These are phyloP conservation scores for Trididemnum miniatum DNA, from an alignment of 23 tunicate genomes.

Conservation along the genomic window DNA sequence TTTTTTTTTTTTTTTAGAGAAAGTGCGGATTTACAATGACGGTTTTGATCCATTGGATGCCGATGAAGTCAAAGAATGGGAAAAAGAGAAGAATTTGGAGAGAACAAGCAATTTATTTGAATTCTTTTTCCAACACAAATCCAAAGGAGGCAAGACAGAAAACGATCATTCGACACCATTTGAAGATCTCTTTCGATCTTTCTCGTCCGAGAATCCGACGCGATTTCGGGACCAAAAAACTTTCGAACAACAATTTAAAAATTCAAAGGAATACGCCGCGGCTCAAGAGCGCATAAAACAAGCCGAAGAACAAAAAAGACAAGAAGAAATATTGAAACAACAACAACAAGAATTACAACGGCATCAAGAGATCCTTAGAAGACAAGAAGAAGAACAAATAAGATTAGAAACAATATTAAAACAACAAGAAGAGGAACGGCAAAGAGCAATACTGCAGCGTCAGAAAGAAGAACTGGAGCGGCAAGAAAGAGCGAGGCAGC, in stretches of 20 bases:
- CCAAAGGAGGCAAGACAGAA: conserved; percentile 22
- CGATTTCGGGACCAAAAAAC: conserved; percentile 22
- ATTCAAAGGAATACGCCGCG: conserved; percentile 6
- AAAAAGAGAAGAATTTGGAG: conserved; percentile 42
- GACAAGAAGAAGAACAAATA: neutral
- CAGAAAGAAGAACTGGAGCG: conserved; percentile 25
- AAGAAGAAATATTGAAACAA: neutral
- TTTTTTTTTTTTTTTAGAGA: conserved; percentile 46
- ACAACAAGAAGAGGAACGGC: conserved; percentile 14
- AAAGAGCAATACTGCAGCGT: neutral
- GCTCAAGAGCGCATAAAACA: neutral
- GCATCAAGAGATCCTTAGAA: neutral
- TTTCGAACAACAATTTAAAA: conserved; percentile 32
- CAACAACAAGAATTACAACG: neutral
- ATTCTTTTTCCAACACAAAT: conserved; percentile 49
- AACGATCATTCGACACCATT: conserved; percentile 21
- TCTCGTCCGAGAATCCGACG: neutral
- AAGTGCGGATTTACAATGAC: conserved; percentile 54
- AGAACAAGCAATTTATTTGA: conserved; percentile 47
- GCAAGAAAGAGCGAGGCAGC: neutral
- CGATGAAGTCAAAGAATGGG: conserved; percentile 80
- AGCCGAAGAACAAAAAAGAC: neutral
- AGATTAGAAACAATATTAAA: neutral
- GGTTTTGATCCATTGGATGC: conserved; percentile 86
- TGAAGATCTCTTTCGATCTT: conserved; percentile 55